Percentiles rank a stretch among this genome's conserved stretches.
These are phyloP conservation scores for Heliconius sara DNA, from an alignment of 2,888 invertebrate genomes.

Conservation along the genomic window DNA sequence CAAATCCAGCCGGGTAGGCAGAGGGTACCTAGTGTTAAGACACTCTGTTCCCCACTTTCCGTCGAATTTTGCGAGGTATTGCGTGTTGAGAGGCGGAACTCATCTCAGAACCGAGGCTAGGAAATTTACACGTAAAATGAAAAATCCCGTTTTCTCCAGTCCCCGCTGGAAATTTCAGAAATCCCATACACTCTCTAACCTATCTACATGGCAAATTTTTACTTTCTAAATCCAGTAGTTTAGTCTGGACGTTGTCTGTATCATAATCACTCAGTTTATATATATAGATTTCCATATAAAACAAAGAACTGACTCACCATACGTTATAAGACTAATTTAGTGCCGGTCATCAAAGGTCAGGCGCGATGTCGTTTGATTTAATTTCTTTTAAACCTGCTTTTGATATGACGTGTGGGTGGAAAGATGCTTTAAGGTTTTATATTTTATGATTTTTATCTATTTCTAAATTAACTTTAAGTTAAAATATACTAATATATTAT, in stretches of 20 bases:
- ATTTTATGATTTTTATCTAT: constrained; percentile 5
- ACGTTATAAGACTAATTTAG: constrained; percentile 37
- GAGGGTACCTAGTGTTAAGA: too few relatives aligned
- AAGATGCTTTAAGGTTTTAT: constrained; percentile 1
- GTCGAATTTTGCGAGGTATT: too few relatives aligned
- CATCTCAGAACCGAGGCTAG: rapidly evolving
- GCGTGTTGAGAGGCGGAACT: too few relatives aligned
- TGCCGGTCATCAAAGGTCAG: constrained; percentile 38
- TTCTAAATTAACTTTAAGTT: not conserved
- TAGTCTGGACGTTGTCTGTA: not conserved
- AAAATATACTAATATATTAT: not conserved
- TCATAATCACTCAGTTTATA: not conserved
- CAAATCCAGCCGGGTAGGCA: too few relatives aligned
- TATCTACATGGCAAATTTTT: not conserved
- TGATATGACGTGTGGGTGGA: constrained; percentile 9
- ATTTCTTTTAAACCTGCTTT: constrained; percentile 28
- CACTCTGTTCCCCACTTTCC: too few relatives aligned
- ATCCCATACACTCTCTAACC: not conserved
- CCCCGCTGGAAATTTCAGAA: not conserved
- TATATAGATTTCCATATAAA: constrained; percentile 10
- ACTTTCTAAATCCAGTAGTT: not conserved
- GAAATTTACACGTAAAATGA: too few relatives aligned
- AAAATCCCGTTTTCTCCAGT: too few relatives aligned
- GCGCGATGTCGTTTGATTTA: constrained; percentile 29
- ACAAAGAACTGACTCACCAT: constrained; percentile 20